Evolutionary conservation across 2,888 invertebrate species (phyloP), one percentile per base, ranked within the genome.

Genomic region (Ernsta delagoae): DNA sequence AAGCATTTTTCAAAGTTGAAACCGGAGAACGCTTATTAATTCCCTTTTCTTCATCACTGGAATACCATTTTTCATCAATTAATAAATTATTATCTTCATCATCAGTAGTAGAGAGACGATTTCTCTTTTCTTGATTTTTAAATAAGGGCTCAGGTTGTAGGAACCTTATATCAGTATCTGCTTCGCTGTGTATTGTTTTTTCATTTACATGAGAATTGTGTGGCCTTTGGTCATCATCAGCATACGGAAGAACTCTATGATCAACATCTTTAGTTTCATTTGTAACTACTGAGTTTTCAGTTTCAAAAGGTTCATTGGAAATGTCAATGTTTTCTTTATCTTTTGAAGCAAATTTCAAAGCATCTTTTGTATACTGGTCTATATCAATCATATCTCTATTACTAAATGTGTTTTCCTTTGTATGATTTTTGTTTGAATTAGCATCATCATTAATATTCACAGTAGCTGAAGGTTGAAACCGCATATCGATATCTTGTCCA

Each of bases 41-140:
- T 36, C 84, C 82, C 71, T 96, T 96, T 77, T 96, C 96, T 76
- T 96, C 96, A 76, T 97, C 97, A 81, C 97, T 97, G 1, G 97
- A 97, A 81, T 97, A 97, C 96, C 97, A 97, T 85, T 96, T 95
- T 76, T 94, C 94, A 75, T 94, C 94, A 71, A 94, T 94, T 71
- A 92, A 85, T 74, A 94, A 85, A 82, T 94, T 94, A 70, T 94
- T 94, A 74, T 95, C 95, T 78, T 95, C 95, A 65, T 94, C 94
- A 75, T 94, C 94, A 66, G 94, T 95, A 62, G 94, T 93, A 39
- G 92, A 93, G 1, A 90, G 89, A 59, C 93, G 89, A 77, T 89
- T 85, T 74, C 88, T 81, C 78, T 92, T 92, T 74, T 90, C 90
- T 48, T 89, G 82, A 80, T 87, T 91, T 83, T 90, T 92, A 72